Conservation (phyloP, 2,113 vertebrate genomes). For the Pelobates fuscus region DNA sequence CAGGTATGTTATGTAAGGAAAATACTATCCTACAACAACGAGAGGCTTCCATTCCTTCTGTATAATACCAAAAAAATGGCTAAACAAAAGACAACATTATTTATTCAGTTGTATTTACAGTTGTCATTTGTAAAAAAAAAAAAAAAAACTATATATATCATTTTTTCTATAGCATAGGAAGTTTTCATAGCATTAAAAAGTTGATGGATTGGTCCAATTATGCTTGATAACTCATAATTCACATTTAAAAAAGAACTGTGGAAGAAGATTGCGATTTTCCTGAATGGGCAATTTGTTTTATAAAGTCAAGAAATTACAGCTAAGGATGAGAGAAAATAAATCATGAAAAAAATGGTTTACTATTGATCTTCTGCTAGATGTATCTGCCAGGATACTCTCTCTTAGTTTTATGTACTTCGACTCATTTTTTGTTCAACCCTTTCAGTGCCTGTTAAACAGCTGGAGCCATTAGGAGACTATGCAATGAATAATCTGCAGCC, state of each 20-base stretch:
- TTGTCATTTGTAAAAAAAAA: slow-evolving; percentile 20
- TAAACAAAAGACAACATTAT: neutral
- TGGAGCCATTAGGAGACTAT: too few relatives aligned
- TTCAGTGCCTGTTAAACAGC: slow-evolving; percentile 5
- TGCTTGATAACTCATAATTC: slow-evolving; percentile 51
- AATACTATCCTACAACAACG: too few relatives aligned
- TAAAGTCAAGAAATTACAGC: slow-evolving; percentile 52
- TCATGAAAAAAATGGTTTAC: slow-evolving; percentile 51
- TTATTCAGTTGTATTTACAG: neutral
- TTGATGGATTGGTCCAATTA: slow-evolving; percentile 51
- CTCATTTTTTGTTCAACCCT: slow-evolving; percentile 45
- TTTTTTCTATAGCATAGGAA: slow-evolving; percentile 34
- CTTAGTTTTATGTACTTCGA: slow-evolving; percentile 51
- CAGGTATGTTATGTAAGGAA: too few relatives aligned
- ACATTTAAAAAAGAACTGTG: slow-evolving; percentile 46
- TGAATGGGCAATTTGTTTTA: slow-evolving; percentile 51
- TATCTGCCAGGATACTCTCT: slow-evolving; percentile 48
- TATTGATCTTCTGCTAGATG: slow-evolving; percentile 51
- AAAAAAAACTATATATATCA: slow-evolving; percentile 21
- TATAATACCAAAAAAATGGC: neutral
- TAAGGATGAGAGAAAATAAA: slow-evolving; percentile 49
- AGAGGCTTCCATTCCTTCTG: neutral
- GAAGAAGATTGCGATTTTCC: slow-evolving; percentile 49
- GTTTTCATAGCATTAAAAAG: slow-evolving; percentile 40
- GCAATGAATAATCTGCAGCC: too few relatives aligned